Conservation (phyloP, 2,797 vertebrate genomes). For the Benthosema pterotum region DNA sequence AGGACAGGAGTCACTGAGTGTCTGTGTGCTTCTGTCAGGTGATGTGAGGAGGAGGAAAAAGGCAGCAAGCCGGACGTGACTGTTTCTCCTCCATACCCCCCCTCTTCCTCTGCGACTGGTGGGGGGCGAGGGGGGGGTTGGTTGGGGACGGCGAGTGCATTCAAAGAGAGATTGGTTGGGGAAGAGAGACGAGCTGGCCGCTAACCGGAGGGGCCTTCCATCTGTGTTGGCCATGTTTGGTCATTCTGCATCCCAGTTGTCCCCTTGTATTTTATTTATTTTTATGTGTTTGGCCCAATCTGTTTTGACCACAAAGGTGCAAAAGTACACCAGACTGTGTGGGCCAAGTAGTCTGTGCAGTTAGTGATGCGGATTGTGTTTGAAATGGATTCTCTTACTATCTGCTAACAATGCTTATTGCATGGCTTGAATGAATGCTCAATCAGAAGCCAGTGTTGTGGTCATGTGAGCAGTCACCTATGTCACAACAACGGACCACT, state of each 20-base stretch:
- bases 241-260: slow-evolving; percentile 48
- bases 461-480: too few relatives aligned
- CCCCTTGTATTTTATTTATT: slow-evolving; percentile 36
- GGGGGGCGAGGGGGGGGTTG: background rate
- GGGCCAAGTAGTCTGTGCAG: too few relatives aligned
- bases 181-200: slow-evolving; percentile 40
- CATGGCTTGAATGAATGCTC: too few relatives aligned
- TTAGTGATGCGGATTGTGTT: too few relatives aligned
- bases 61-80: slow-evolving; percentile 14
- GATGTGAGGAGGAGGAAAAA: slow-evolving; percentile 39
- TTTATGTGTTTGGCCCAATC: too few relatives aligned
- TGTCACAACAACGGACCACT: too few relatives aligned
- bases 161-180: slow-evolving; percentile 51
- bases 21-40: slow-evolving; percentile 53
- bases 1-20: slow-evolving; percentile 42
- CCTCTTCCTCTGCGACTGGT: background rate
- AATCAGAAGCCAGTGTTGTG: too few relatives aligned
- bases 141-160: slow-evolving; percentile 52
- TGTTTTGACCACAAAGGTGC: too few relatives aligned
- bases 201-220: slow-evolving; percentile 40
- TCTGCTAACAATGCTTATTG: too few relatives aligned
- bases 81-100: slow-evolving; percentile 8
- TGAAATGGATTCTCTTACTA: too few relatives aligned
- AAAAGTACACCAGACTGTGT: too few relatives aligned
- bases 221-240: slow-evolving; percentile 68